Evolutionary conservation across 2,113 vertebrate species (phyloP).

Genomic region (Boulengeromyrus knoepffleri): DNA sequence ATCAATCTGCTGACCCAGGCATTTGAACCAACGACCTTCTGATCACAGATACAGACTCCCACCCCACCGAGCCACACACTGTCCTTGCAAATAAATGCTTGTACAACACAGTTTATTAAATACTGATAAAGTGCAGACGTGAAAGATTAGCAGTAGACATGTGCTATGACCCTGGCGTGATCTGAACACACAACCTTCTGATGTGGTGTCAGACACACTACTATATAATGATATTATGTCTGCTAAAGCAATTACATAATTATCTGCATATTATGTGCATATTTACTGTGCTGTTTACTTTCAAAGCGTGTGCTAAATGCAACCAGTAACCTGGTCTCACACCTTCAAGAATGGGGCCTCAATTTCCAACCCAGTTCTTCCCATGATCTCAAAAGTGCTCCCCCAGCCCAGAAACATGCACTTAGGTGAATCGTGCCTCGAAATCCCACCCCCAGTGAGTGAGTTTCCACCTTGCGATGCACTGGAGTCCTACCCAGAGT

Average conservation of each 20-base stretch:
- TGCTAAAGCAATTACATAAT: background rate
- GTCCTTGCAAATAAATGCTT: background rate
- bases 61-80: background rate
- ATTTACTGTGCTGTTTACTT: background rate
- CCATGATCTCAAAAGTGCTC: background rate
- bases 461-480: background rate
- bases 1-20: background rate
- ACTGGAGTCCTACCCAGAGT: background rate
- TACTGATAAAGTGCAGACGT: background rate
- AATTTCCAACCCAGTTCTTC: background rate
- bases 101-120: background rate
- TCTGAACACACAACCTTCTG: background rate
- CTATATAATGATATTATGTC: background rate
- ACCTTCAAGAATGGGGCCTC: background rate
- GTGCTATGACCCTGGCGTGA: background rate
- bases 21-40: background rate
- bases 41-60: background rate
- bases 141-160: background rate
- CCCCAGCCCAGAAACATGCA: background rate
- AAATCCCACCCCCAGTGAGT: background rate
- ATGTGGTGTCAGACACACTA: background rate
- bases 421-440: background rate
- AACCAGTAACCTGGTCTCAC: background rate
- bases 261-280: background rate
- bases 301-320: background rate